Evolutionary conservation across 2,797 vertebrate species (phyloP).

Genomic region (Kryptopterus vitreolus): DNA sequence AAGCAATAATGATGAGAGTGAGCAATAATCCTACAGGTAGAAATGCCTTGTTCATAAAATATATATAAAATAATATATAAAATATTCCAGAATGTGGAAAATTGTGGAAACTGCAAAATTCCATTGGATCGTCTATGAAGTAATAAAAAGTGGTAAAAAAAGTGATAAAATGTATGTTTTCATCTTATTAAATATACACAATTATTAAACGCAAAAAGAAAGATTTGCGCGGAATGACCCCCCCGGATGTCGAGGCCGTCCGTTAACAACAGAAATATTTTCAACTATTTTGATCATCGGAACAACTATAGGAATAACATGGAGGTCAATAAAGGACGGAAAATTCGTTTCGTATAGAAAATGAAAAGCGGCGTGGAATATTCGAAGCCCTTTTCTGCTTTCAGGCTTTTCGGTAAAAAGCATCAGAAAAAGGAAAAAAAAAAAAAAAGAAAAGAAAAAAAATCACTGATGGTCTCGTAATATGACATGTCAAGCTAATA

Average conservation of each 20-base stretch:
- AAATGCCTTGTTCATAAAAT: neutral
- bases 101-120: neutral
- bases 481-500: slow-evolving; percentile 2
- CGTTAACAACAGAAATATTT: slow-evolving; percentile 28
- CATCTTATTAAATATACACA: no score
- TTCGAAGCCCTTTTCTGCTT: neutral
- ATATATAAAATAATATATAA: no score
- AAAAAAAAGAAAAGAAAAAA: no score
- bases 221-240: slow-evolving; percentile 26
- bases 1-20: neutral
- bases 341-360: neutral
- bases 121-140: no score
- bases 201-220: neutral
- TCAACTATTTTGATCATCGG: slow-evolving; percentile 20
- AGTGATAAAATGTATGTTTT: no score
- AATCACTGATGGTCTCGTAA: neutral
- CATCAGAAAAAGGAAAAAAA: no score
- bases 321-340: neutral
- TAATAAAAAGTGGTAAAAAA: neutral
- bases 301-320: neutral
- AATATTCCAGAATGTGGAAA: neutral
- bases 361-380: neutral
- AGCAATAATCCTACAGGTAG: neutral
- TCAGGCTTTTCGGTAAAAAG: neutral
- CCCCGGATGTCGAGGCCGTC: slow-evolving; percentile 14